Evolutionary conservation across 2,888 invertebrate species (phyloP).

Genomic region (Clanis bilineata): DNA sequence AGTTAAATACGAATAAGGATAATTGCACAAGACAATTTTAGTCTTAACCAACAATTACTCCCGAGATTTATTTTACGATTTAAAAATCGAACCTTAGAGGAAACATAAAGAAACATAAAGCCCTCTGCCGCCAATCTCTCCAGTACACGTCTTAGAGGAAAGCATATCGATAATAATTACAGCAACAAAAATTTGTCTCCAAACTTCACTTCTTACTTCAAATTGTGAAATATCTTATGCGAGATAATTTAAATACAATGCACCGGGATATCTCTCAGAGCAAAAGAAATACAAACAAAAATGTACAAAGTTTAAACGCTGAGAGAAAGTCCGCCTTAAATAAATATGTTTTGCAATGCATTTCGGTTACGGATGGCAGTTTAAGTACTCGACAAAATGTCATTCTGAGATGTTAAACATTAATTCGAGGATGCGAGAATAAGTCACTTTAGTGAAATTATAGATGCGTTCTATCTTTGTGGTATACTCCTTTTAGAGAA

Average conservation of each 20-base stretch:
- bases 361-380: conserved; percentile 29
- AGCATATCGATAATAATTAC: not conserved
- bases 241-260: conserved; percentile 46
- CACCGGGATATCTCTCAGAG: conserved; percentile 18
- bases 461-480: no score
- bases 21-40: no score
- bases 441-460: not conserved
- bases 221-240: conserved; percentile 8
- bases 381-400: conserved; percentile 13
- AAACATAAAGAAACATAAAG: no score
- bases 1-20: no score
- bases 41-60: no score
- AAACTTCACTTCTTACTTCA: not conserved
- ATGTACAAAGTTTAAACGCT: conserved; percentile 28
- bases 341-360: conserved; percentile 39
- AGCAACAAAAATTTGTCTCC: not conserved
- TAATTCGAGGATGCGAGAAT: not conserved
- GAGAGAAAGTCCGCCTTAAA: conserved; percentile 39
- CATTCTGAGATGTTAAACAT: not conserved
- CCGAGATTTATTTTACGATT: no score
- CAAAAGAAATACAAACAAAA: conserved; percentile 30
- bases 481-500: no score
- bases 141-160: not conserved
- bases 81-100: no score
- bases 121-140: no score